Conservation (phyloP, 1,140 invertebrate genomes). For the Notospermus geniculatus region DNA sequence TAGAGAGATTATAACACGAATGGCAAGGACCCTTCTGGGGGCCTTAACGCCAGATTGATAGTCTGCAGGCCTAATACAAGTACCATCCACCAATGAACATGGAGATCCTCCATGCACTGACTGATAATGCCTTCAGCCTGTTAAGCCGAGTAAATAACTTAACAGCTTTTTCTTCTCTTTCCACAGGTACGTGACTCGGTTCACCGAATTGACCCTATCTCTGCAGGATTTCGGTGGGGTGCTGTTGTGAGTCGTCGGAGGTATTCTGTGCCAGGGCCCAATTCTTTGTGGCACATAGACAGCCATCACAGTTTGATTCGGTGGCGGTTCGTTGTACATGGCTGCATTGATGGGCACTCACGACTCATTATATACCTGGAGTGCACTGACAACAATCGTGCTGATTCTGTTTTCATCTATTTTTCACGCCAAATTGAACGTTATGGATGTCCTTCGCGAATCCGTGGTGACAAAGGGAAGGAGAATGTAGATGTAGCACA, state of each 20-base stretch:
- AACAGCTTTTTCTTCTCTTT: too few relatives aligned
- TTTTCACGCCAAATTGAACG: background rate
- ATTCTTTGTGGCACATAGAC: slow-evolving; percentile 2
- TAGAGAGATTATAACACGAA: too few relatives aligned
- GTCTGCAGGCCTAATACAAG: too few relatives aligned
- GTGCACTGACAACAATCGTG: background rate
- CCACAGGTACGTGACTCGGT: background rate
- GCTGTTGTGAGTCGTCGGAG: background rate
- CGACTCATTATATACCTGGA: background rate
- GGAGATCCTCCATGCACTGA: too few relatives aligned
- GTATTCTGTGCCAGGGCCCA: slow-evolving; percentile 4
- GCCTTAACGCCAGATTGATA: too few relatives aligned
- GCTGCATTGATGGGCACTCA: background rate
- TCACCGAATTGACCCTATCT: background rate
- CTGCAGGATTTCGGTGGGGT: background rate
- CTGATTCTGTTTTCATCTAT: background rate
- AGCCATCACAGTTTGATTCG: slow-evolving; percentile 5
- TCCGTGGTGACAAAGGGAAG: background rate
- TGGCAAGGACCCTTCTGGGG: too few relatives aligned
- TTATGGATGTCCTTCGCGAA: background rate
- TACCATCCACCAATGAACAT: too few relatives aligned
- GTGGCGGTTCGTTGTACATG: slow-evolving; percentile 2
- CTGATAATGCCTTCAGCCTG: too few relatives aligned
- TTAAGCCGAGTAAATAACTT: too few relatives aligned
- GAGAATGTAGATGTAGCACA: background rate